phyloP scores from a whole-genome alignment of 2,888 invertebrate genomes.

The Sycophila texana region DNA sequence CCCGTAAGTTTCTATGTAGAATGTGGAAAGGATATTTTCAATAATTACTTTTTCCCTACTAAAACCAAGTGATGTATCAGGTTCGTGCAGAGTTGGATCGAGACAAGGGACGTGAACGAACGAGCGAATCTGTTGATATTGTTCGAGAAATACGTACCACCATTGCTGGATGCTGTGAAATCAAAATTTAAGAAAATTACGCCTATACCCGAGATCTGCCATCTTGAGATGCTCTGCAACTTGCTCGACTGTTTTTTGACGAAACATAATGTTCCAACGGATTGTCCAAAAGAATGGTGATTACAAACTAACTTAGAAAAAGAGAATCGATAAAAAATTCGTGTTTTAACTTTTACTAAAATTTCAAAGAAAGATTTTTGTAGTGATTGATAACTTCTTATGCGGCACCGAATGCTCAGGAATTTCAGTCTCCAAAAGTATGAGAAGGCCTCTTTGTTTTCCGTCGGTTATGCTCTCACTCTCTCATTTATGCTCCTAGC shows the following conservation, averaged over 20 bases:
- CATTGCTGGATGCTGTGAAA: slow-evolving; percentile 85
- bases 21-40: too few species aligned
- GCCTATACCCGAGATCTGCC: slow-evolving; percentile 92
- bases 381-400: too few species aligned
- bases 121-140: slow-evolving; percentile 89
- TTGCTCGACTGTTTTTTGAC: slow-evolving; percentile 90
- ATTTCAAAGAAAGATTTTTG: too few species aligned
- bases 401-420: too few species aligned
- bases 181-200: slow-evolving; percentile 91
- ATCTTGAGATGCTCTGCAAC: slow-evolving; percentile 91
- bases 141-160: slow-evolving; percentile 95
- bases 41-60: background rate
- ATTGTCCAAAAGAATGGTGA: slow-evolving; percentile 93
- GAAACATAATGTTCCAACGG: slow-evolving; percentile 87
- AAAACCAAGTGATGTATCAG: slow-evolving; percentile 72
- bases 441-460: too few species aligned
- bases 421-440: too few species aligned
- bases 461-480: too few species aligned
- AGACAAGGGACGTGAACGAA: slow-evolving; percentile 85
- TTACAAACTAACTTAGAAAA: background rate
- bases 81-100: slow-evolving; percentile 93
- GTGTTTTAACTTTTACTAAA: too few species aligned
- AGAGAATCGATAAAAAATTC: background rate
- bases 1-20: slow-evolving; percentile 80
- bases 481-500: too few species aligned